Conservation (phyloP, 2,113 vertebrate species). For the Cyphomyrus plagiostoma region DNA sequence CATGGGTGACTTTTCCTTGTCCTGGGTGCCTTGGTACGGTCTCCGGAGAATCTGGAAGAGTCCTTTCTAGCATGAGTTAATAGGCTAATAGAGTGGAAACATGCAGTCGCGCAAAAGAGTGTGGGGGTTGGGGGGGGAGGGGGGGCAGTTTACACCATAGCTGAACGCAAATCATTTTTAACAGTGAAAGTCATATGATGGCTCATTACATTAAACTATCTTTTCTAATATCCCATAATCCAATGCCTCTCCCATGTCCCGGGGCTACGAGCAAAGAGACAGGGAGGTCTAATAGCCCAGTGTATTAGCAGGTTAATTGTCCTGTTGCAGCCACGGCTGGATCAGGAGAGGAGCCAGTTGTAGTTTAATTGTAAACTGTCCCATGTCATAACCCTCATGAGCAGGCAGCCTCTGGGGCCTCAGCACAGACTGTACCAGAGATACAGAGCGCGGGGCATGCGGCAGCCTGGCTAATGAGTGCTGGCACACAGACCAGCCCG, state of each 20-base stretch:
- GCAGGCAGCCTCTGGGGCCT: constrained; percentile 31
- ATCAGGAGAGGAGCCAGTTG: constrained; percentile 43
- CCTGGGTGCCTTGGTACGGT: background rate
- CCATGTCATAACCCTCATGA: constrained; percentile 42
- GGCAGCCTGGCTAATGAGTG: constrained; percentile 22
- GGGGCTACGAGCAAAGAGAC: constrained; percentile 38
- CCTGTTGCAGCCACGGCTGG: constrained; percentile 42
- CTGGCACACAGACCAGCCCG: constrained; percentile 55
- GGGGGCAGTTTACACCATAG: background rate
- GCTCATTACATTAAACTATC: constrained; percentile 62
- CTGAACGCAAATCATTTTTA: constrained; percentile 56
- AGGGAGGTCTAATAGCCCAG: constrained; percentile 31
- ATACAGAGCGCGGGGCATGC: constrained; percentile 25
- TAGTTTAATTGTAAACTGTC: constrained; percentile 53
- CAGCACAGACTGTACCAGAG: constrained; percentile 19
- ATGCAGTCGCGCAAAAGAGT: background rate
- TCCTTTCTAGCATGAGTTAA: constrained; percentile 7
- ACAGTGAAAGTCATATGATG: constrained; percentile 52
- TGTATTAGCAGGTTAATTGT: constrained; percentile 63
- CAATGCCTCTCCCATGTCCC: constrained; percentile 53
- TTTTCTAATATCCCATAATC: constrained; percentile 53
- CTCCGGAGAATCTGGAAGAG: background rate
- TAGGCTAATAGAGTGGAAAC: background rate
- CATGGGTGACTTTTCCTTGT: background rate
- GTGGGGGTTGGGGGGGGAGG: background rate